phyloP scores from a whole-genome alignment of 2,888 invertebrate genomes.

The Oxytorus armatus region DNA sequence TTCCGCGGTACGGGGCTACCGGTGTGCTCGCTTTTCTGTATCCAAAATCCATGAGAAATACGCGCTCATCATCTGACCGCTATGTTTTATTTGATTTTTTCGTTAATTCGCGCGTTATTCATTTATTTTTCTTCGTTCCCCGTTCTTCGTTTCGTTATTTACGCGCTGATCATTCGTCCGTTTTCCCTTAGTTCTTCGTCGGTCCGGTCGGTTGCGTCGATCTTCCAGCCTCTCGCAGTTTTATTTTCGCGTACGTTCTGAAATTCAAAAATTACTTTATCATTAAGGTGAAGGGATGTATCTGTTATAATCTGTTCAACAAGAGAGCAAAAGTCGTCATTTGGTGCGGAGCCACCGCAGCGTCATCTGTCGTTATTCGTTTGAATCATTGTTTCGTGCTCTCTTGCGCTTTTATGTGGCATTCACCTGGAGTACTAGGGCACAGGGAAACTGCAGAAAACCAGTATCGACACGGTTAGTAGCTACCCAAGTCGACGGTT shows the following conservation, averaged over 20 bases:
- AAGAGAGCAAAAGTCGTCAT: too few relatives aligned
- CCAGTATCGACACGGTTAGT: too few relatives aligned
- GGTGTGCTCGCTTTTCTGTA: constrained; percentile 34
- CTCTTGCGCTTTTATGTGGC: too few relatives aligned
- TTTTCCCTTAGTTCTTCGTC: neutral
- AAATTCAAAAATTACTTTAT: neutral
- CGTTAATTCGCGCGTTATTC: neutral
- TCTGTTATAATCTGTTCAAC: too few relatives aligned
- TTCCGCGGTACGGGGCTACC: constrained; percentile 33
- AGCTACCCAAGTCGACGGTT: too few relatives aligned
- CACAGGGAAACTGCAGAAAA: too few relatives aligned
- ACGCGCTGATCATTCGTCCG: neutral
- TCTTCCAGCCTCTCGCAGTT: neutral
- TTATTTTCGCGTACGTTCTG: neutral
- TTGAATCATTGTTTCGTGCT: too few relatives aligned
- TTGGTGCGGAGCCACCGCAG: too few relatives aligned
- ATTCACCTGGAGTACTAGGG: too few relatives aligned
- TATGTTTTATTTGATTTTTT: neutral
- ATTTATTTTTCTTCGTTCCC: neutral
- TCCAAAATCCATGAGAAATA: constrained; percentile 54
- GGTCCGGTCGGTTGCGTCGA: neutral
- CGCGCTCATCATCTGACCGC: neutral
- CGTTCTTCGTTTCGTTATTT: neutral
- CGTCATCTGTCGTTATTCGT: too few relatives aligned
- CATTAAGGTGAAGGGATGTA: too few relatives aligned